Evolutionary conservation across 2,113 vertebrate genomes (phyloP), one percentile per base, ranked within the genome.

Genomic region (Isichthys henryi): DNA sequence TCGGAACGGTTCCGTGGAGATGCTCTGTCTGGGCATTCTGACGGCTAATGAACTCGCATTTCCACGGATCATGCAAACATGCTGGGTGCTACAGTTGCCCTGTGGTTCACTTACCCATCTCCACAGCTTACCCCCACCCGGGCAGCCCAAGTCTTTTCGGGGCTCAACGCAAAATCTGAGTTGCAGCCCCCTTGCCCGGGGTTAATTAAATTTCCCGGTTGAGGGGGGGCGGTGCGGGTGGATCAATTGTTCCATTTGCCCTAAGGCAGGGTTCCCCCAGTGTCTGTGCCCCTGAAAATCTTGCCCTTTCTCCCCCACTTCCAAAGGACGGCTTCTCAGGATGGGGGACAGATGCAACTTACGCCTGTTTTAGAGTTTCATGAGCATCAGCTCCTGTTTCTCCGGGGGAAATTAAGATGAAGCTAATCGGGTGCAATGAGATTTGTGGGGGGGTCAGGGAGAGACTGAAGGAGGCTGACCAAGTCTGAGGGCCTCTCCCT

Each of bases 401-500:
- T 39, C 13, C 15, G 7, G 70, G 35, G 31, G 70, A 17, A 17
- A 39, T 77, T 39, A 15, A 77, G 31, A 77, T 19, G 11, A 17
- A 77, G 27, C 70, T 77, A 77, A 77, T 39, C 70, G 11, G 70
- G 70, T 15, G 70, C 17, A 31, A 39, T 39, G 27, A 77, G 31
- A 35, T 77, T 13, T 39, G 31, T 5, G 39, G 39, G 39, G 39
- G 39, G 19, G 3, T 31, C n/a, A 70, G 62, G 10, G 3, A 23
- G 31, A 74, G 70, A 23, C 70, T 10, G n/a, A 70, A 2, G n/a
- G n/a, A 13, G 62, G 27, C 10, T 70, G 62, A 70, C n/a, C 62
- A 39, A 77, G 31, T 39, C 70, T 77, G 70, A 35, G 70, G 35
- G 10, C 91, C 52, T 93, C 92, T 93, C 92, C 91, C 92, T 91